A percentile compares a stretch with the other conserved stretches of the same genome.
phyloP scores from a whole-genome alignment of 1,140 invertebrate genomes.

The Ditylenchus dipsaci region DNA sequence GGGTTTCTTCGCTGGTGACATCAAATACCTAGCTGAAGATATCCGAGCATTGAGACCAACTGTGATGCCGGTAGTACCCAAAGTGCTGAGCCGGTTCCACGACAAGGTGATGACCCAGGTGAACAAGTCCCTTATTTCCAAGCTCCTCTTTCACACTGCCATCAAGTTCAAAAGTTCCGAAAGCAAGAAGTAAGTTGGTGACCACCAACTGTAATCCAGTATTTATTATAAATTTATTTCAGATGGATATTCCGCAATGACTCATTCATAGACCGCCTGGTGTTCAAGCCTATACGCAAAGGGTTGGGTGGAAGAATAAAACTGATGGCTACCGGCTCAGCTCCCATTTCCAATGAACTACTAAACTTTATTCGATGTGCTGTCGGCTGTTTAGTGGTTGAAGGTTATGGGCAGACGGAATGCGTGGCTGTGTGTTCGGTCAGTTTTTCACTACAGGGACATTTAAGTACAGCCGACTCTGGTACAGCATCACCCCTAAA shows the following conservation, averaged over 20 bases:
- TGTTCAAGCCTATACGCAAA: conserved; percentile 56
- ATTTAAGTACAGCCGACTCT: no score
- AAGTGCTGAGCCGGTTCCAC: conserved; percentile 85
- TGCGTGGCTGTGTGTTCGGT: no score
- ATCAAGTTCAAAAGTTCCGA: conserved; percentile 41
- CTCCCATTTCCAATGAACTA: no score
- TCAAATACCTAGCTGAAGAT: no score
- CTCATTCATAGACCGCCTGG: conserved; percentile 43
- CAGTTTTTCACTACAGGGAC: no score
- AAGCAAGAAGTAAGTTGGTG: conserved; percentile 41
- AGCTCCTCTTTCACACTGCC: conserved; percentile 45
- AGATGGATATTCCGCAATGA: conserved; percentile 50
- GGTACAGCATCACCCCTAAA: no score
- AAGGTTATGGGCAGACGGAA: no score
- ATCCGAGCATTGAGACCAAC: conserved; percentile 56
- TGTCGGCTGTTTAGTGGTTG: conserved; percentile 73
- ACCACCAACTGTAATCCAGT: background rate
- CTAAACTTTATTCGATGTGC: conserved; percentile 86
- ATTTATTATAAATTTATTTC: conserved; percentile 19
- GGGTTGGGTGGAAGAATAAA: conserved; percentile 81
- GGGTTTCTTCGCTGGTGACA: no score
- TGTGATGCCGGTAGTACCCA: conserved; percentile 80
- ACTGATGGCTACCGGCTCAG: conserved; percentile 66
- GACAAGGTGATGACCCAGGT: conserved; percentile 67
- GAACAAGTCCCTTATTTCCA: conserved; percentile 48